Evolutionary conservation across 2,888 invertebrate genomes (phyloP).

Genomic region (Rhagium mordax): DNA sequence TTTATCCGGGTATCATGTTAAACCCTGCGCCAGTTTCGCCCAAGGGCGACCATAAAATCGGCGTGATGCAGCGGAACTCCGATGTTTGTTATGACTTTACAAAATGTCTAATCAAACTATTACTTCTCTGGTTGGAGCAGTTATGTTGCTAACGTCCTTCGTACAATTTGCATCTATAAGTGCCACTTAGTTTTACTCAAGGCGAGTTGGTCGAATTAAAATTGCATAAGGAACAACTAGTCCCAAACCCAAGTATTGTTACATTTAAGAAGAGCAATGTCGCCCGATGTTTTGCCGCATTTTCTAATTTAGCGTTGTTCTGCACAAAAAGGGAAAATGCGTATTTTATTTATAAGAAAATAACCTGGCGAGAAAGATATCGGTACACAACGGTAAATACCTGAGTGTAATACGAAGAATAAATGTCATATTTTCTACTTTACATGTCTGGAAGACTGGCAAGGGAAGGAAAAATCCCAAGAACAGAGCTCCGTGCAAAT

Average conservation of each 20-base stretch:
- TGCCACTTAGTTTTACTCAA: too few relatives aligned
- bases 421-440: slow-evolving; percentile 60
- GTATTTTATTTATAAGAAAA: background rate
- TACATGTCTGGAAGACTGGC: slow-evolving; percentile 52
- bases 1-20: slow-evolving; percentile 8
- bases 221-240: too few relatives aligned
- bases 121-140: background rate
- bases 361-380: slow-evolving; percentile 15
- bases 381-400: slow-evolving; percentile 39
- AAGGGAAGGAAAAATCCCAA: slow-evolving; percentile 49
- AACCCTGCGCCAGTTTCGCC: slow-evolving; percentile 37
- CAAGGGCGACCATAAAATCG: slow-evolving; percentile 40
- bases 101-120: slow-evolving; percentile 3
- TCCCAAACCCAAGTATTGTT: too few relatives aligned
- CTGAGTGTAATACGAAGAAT: slow-evolving; percentile 52
- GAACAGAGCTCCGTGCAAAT: slow-evolving; percentile 47
- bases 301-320: background rate
- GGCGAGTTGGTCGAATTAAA: too few relatives aligned
- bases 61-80: slow-evolving; percentile 32
- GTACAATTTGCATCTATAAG: background rate
- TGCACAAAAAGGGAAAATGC: background rate
- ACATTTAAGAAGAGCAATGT: too few relatives aligned
- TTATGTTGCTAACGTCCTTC: background rate
- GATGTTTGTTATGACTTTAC: slow-evolving; percentile 14
- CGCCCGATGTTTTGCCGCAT: background rate